Base-by-base conservation (phyloP, 1,140 invertebrate species). In the Aricia agestis region DNA sequence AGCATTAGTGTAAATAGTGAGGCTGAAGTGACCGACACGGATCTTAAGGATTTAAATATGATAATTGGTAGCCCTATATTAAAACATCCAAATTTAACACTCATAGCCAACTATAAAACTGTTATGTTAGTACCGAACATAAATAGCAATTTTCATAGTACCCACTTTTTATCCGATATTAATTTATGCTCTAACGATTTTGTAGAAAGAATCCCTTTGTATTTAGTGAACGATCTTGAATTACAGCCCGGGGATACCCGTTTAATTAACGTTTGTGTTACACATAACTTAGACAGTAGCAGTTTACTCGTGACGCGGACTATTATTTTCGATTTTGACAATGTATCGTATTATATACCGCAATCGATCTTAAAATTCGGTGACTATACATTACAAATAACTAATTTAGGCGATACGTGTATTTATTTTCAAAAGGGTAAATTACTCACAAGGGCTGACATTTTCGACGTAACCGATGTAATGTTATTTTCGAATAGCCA, bases 271-370 rank as follows among this genome's bases (percentile, higher is more conserved):
- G n/a, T 41, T n/a, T 41, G 32, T n/a, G 32, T 7, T 36, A 67
- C 45, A 45, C 6, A 17, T 32, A 19, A 67, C 15, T 17, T 67
- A 5, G 36, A 45, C 15, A 13, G 18, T 17, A 18, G 9, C 9
- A 59, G n/a, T 59, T 1, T 59, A n/a, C n/a, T 59, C 18, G 18
- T 17, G 17, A 67, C 36, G 10, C n/a, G 45, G 31, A 52, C 19
- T 45, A 67, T 45, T 5, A 19, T 32, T 25, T 42, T 52, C 7
- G 66, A 31, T 15, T 52, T 52, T 67, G 41, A 67, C 18, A 45
- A 67, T 52, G 41, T 45, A 7, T 18, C 10, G 42, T 52, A 52
- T 67, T 67, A 17, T 52, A 67, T 67, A 19, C 15, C 57, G 25
- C 57, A 41, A 19, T 15, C 67, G 31, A 31, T 25, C 32, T 58